These are phyloP conservation scores for Tipula vernalis DNA, from an alignment of 2,888 invertebrate genomes.

Conservation along the genomic window DNA sequence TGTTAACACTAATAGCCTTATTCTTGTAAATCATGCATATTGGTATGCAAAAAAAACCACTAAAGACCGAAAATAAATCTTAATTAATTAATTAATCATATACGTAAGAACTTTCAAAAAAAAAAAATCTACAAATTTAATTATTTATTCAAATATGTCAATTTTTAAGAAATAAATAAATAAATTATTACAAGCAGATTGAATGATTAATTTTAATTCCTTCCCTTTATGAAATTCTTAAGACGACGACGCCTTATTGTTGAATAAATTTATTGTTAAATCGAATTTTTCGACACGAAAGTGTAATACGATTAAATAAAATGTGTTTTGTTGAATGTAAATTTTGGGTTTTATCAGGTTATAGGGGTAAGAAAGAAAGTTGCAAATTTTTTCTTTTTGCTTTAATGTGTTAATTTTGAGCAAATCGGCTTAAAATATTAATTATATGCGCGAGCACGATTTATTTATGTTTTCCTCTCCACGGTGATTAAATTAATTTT, in stretches of 20 bases:
- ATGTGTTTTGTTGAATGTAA: background rate
- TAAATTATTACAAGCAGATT: background rate
- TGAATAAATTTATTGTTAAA: background rate
- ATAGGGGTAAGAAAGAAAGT: background rate
- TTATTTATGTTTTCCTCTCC: background rate
- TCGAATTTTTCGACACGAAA: background rate
- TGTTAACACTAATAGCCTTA: background rate
- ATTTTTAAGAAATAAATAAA: background rate
- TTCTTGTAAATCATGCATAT: background rate
- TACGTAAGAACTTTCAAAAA: background rate
- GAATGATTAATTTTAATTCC: background rate
- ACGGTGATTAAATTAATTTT: too few relatives aligned
- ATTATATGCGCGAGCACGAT: background rate
- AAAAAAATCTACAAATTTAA: background rate
- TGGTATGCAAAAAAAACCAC: background rate
- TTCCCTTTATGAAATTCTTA: background rate
- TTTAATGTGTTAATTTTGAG: background rate
- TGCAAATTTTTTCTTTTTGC: background rate
- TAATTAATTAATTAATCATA: conserved; percentile 4
- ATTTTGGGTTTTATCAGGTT: background rate
- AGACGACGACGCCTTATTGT: background rate
- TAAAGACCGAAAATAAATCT: background rate
- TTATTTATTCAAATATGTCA: background rate
- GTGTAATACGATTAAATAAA: background rate
- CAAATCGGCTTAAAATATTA: background rate